Base-by-base conservation (phyloP, 2,888 invertebrate species). In the Lymantria dispar region DNA sequence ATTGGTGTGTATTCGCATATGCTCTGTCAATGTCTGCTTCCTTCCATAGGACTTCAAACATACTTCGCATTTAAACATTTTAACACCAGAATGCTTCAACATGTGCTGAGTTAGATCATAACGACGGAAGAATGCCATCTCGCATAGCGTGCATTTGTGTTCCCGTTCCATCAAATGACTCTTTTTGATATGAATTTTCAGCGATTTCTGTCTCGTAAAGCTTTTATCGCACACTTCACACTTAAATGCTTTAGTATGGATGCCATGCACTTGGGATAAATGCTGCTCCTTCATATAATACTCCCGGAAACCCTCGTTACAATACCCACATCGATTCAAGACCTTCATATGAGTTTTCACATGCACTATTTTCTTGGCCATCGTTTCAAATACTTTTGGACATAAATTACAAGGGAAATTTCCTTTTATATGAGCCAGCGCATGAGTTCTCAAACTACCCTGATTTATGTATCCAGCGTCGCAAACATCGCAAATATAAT, bases 51-150 rank as follows among this genome's bases (percentile, higher is more conserved):
- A 60, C 50, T 83, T 82, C 3, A 65, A 58, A 33, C 85, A 86
- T 0, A 77, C 54, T 8, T 74, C 64, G 48, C 85, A 85, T 10
- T 82, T 72, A 45, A 79, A 87, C 5, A 85, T 84, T 56, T 82
- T 86, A 0, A 73, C 70, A 0, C 83, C 85, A 0, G 86, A 81
- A 56, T 92, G 91, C 15, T 80, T 87, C 7, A 85, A 68, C 74
- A 82, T 75, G 52, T 89, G 88, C 13, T 74, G 74, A 37, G 78
- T 80, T 30, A 85, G 61, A 31, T 45, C 74, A 74, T 30, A 75
- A 72, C 10, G 78, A 74, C 0, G 56, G 56, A 43, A 46, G 12
- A 67, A 67, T 0, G 11, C 50, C 56, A 53, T 72, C 0, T 66
- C 70, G 22, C 74, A 74, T 1, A 62, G 43, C 0, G 56, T 40